Percentiles rank a stretch among this genome's conserved stretches.
phyloP scores from a whole-genome alignment of 2,888 invertebrate genomes.

The Bugula neritina region DNA sequence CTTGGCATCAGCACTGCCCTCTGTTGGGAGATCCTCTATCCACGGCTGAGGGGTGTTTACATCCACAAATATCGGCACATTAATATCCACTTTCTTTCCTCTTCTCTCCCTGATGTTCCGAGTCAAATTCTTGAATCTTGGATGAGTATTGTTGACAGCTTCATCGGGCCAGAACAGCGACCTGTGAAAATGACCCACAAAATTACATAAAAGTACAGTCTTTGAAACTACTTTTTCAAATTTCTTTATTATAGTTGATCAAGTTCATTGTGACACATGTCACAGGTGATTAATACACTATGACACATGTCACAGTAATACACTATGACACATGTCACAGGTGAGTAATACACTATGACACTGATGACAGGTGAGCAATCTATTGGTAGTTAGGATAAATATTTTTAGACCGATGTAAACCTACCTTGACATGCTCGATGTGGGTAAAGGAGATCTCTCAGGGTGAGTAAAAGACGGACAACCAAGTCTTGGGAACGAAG shows the following conservation, averaged over 20 bases:
- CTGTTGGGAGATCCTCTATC: slow-evolving; percentile 58
- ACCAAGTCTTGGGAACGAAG: slow-evolving; percentile 79
- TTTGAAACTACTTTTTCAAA: no score
- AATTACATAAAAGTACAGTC: no score
- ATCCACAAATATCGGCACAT: slow-evolving; percentile 88
- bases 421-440: background rate
- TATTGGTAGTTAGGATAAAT: no score
- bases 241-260: no score
- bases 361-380: no score
- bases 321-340: no score
- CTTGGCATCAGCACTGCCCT: background rate
- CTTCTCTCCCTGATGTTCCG: slow-evolving; percentile 84
- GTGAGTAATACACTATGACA: no score
- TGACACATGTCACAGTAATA: no score
- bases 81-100: slow-evolving; percentile 91
- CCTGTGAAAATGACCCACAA: no score
- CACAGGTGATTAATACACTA: no score
- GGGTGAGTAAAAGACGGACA: slow-evolving; percentile 8
- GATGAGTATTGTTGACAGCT: slow-evolving; percentile 89
- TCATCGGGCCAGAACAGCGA: slow-evolving; percentile 87
- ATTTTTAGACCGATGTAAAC: no score
- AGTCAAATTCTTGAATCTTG: slow-evolving; percentile 85
- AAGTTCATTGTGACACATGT: no score
- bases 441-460: background rate
- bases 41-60: slow-evolving; percentile 68